Base-by-base conservation (phyloP, 1,140 invertebrate species). In the Pseudomyrmex sp. region DNA sequence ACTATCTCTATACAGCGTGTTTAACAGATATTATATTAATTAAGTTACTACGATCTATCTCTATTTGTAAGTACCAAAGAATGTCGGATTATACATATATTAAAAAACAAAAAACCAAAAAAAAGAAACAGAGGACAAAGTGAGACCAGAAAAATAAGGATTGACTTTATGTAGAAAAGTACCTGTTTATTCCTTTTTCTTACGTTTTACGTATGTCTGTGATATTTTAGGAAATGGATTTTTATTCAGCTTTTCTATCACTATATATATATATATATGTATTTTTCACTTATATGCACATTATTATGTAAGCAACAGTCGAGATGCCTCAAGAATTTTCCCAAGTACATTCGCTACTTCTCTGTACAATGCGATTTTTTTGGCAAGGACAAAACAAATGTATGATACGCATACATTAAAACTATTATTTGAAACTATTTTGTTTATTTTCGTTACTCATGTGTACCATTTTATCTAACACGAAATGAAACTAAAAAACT, bases 41-140 rank as follows among this genome's bases (percentile, higher is more conserved):
- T 70, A 83, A 65, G 50, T 75, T 59, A 54, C 50, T 65, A 54
- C 52, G 54, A 79, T 79, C 65, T 70, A 79, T 59, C 10, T 69
- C 65, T 56, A 77, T 79, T 70, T 79, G 76, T 79, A 79, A 70
- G 65, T 79, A 79, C 52, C 75, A 79, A 79, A 79, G 52, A 79
- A 79, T 79, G 35, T 79, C 15, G 65, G 65, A 79, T 58, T 69
- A 35, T 35, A 35, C 35, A 35, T 35, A 35, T 35, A 69, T 69
- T 79, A 69, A 69, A 56, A 77, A 20, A 23, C 20, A 23, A 23
- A 23, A 23, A 23, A 23, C 20, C 7, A 35, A 46, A 76, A 79
- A 4, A 58, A 13, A 44, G 10, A 13, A 44, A 76, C 35, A 35
- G 35, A 35, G 35, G 35, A 35, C 35, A 35, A 35, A 35, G 5